Base-by-base conservation (phyloP, 2,888 invertebrate genomes). In the Drosophila infuscata region DNA sequence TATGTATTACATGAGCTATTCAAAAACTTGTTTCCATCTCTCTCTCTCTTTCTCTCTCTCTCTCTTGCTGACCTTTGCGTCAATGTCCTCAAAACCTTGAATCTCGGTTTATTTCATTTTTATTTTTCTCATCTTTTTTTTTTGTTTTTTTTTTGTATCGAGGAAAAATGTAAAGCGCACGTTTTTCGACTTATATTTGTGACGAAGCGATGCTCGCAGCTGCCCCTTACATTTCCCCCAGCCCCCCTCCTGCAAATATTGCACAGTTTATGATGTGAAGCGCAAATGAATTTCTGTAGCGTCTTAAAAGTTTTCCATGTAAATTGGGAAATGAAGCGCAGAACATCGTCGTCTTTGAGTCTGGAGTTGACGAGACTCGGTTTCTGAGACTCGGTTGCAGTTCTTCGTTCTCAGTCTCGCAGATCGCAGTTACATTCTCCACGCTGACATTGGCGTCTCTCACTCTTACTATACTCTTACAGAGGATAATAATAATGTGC, bases 31-130 rank as follows among this genome's bases (percentile, higher is more conserved):
- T 70, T 70, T 74, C 58, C 49, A 33, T 36, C 53, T 63, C 57
- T 35, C 58, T 54, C 51, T 48, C 54, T 51, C 30, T 29, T 57
- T 35, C 51, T 57, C 33, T 64, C 57, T 41, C 54, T 54, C 56
- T 51, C 57, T 30, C 30, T 53, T 59, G 25, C 49, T 73, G 80
- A 80, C 84, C 79, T 79, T 79, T 76, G 66, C 84, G 82, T 81
- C 82, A 84, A 82, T 84, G 88, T 88, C 89, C 89, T 80, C 73
- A 74, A 58, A 84, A 84, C 89, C 89, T 86, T 86, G 88, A 81
- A 74, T 72, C 54, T 64, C 38, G 43, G 48, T 71, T 35, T 60
- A 43, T 71, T 52, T 51, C 36, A 32, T 33, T 33, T 32, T 48
- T 35, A 46, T 46, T 65, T n/a, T 52, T 58, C 48, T 57, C 33